A percentile compares a stretch with the other conserved stretches of the same genome.
phyloP scores from a whole-genome alignment of 2,113 vertebrate species.

The Prolemur simus region DNA sequence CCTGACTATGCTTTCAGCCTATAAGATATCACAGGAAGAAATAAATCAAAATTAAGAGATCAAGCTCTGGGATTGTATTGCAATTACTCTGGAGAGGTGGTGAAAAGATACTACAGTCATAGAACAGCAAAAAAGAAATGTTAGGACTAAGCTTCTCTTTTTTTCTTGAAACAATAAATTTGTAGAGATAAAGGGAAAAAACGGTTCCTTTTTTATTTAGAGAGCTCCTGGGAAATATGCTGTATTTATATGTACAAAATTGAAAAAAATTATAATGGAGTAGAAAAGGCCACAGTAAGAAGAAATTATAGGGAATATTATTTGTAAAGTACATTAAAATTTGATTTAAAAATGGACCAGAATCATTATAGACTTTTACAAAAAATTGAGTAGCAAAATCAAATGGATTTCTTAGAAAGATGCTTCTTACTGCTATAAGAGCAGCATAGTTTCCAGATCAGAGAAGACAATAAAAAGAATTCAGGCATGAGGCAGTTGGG shows the following conservation, averaged over 20 bases:
- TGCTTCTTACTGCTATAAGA: not conserved
- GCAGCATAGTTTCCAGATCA: not conserved
- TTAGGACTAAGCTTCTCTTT: not conserved
- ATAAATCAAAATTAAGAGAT: conserved; percentile 65
- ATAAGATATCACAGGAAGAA: conserved; percentile 55
- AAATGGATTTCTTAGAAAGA: conserved; percentile 35
- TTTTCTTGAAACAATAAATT: not conserved
- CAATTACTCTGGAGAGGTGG: not conserved
- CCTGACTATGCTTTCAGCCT: conserved; percentile 5
- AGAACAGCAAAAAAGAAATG: conserved; percentile 18
- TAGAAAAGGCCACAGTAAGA: not conserved
- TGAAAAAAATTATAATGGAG: not conserved
- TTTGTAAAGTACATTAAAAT: not conserved
- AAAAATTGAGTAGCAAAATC: conserved; percentile 13
- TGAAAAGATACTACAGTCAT: not conserved
- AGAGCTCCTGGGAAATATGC: not conserved
- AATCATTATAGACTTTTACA: not conserved
- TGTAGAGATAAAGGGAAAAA: not conserved
- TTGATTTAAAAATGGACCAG: not conserved
- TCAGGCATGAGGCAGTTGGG: not conserved
- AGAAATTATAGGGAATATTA: not conserved
- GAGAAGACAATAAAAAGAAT: not conserved
- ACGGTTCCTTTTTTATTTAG: not conserved
- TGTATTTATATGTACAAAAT: not conserved
- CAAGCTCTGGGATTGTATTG: not conserved